A percentile compares a stretch with the other conserved stretches of the same genome.
Evolutionary conservation across 2,888 invertebrate species (phyloP).

Genomic region (Ophion ellenae): DNA sequence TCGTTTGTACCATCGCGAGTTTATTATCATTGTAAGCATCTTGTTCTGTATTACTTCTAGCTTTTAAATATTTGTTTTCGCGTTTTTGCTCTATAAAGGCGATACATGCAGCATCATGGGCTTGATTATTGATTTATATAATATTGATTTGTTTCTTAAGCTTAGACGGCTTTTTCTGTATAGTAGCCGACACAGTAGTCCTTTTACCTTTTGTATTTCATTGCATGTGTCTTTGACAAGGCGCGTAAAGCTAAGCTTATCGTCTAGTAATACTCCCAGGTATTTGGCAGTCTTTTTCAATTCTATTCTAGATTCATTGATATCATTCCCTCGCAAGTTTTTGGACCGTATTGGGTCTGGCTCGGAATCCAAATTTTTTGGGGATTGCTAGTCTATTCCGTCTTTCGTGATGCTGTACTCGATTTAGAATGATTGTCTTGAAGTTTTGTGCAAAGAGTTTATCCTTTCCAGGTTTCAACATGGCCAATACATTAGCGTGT

Average conservation of each 20-base stretch:
- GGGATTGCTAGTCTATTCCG: background rate
- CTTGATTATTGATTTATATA: slow-evolving; percentile 35
- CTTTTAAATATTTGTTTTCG: slow-evolving; percentile 1
- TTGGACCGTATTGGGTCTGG: background rate
- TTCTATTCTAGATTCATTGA: background rate
- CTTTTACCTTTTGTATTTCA: slow-evolving; percentile 1
- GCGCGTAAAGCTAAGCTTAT: slow-evolving; percentile 61
- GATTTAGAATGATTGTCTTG: background rate
- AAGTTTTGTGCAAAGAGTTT: background rate
- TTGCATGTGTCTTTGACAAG: slow-evolving; percentile 54
- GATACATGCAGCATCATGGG: slow-evolving; percentile 24
- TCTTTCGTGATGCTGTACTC: background rate
- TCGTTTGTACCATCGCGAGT: too few species aligned
- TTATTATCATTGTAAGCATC: slow-evolving; percentile 17
- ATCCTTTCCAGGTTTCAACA: too few species aligned
- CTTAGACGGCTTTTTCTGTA: slow-evolving; percentile 25
- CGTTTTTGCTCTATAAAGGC: slow-evolving; percentile 25
- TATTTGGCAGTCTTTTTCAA: slow-evolving; percentile 60
- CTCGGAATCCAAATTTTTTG: slow-evolving; percentile 16
- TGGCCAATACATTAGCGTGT: slow-evolving; percentile 15
- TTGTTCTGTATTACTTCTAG: slow-evolving; percentile 17
- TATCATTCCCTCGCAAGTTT: background rate
- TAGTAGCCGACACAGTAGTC: slow-evolving; percentile 15
- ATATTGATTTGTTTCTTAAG: background rate
- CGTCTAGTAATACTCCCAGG: slow-evolving; percentile 69